Conservation (phyloP, 2,888 invertebrate species). For the Brachynemurus nebulosus region DNA sequence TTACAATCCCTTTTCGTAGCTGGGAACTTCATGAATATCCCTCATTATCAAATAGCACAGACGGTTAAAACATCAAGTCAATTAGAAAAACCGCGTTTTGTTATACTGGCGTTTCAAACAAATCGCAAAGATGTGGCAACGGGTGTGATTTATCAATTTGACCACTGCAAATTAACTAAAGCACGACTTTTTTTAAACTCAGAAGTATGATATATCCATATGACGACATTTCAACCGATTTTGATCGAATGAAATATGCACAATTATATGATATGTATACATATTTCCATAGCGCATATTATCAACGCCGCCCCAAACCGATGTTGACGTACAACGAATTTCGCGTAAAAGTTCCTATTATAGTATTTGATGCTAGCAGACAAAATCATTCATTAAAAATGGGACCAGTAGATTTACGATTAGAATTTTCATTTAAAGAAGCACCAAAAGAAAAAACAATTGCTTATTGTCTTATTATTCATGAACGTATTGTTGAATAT, state of each 20-base stretch:
- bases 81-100: background rate
- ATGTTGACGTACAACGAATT: no score
- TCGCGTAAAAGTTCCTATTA: no score
- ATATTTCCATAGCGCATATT: constrained; percentile 1
- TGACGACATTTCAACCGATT: background rate
- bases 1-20: background rate
- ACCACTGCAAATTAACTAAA: background rate
- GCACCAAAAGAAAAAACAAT: no score
- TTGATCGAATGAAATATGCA: background rate
- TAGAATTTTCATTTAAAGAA: no score
- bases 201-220: background rate
- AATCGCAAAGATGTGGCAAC: background rate
- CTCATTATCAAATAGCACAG: background rate
- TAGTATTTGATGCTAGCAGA: no score
- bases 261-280: background rate
- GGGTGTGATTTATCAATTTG: no score
- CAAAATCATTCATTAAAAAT: no score
- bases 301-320: no score
- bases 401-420: no score
- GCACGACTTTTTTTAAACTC: background rate
- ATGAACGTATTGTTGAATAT: no score
- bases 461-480: no score
- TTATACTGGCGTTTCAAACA: background rate
- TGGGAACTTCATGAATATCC: background rate
- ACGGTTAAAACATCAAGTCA: background rate